A percentile compares a stretch with the other conserved stretches of the same genome.
phyloP scores from a whole-genome alignment of 2,113 vertebrate genomes.

The Holacanthus passer region DNA sequence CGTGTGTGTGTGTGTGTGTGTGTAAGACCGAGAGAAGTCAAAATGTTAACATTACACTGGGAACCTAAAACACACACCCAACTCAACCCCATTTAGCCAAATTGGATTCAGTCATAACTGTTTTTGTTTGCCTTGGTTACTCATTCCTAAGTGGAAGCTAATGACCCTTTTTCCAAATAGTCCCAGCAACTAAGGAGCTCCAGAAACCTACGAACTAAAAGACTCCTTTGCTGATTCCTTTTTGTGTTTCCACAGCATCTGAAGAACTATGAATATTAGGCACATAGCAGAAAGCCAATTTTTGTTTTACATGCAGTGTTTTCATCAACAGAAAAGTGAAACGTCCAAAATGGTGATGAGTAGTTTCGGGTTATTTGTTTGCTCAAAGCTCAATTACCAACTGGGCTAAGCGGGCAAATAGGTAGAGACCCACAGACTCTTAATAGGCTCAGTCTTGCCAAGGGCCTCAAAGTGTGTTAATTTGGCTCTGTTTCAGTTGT shows the following conservation, averaged over 20 bases:
- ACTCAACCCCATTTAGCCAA: slow-evolving; percentile 14
- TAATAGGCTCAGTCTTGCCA: no score
- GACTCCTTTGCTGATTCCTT: not conserved
- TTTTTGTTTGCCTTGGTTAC: slow-evolving; percentile 37
- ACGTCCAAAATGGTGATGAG: not conserved
- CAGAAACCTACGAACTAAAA: not conserved
- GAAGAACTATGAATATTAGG: not conserved
- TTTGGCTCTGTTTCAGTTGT: not conserved
- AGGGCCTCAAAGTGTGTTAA: no score
- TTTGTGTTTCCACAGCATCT: not conserved
- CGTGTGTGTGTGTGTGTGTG: slow-evolving; percentile 40
- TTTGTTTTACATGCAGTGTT: not conserved
- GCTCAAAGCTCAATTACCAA: not conserved
- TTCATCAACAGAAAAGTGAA: no score
- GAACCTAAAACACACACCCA: slow-evolving; percentile 18
- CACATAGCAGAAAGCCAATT: not conserved
- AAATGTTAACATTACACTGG: slow-evolving; percentile 13
- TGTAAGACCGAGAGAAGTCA: slow-evolving; percentile 34
- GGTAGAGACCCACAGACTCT: no score
- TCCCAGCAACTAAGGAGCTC: not conserved
- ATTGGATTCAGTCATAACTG: slow-evolving; percentile 20
- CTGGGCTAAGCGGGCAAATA: no score
- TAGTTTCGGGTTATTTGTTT: not conserved
- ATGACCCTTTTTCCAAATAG: not conserved
- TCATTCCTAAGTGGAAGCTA: slow-evolving; percentile 16